Conservation (phyloP, 1,140 invertebrate genomes). For the Ladona fulva region DNA sequence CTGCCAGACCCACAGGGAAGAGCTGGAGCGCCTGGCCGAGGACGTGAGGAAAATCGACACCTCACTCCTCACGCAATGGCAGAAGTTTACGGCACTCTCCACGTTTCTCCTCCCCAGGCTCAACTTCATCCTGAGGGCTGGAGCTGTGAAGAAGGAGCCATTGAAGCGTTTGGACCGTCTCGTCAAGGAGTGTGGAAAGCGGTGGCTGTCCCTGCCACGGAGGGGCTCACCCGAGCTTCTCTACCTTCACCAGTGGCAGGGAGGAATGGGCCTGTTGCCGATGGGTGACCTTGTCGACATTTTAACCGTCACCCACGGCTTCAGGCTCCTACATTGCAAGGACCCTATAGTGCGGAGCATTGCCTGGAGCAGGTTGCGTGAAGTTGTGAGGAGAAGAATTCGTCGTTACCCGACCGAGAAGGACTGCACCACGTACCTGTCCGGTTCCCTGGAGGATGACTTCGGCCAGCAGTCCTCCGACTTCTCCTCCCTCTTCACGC, state of each 20-base stretch:
- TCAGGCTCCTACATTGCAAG: too few species aligned
- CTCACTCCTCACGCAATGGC: too few species aligned
- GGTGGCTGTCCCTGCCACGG: conserved; percentile 29
- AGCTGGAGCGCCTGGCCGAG: conserved; percentile 22
- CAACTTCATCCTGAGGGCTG: conserved; percentile 29
- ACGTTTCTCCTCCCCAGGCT: too few species aligned
- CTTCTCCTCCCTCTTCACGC: too few species aligned
- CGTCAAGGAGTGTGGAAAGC: conserved; percentile 26
- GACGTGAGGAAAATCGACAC: too few species aligned
- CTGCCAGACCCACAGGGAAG: conserved; percentile 23
- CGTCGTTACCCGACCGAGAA: conserved; percentile 13
- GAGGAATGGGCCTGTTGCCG: too few species aligned
- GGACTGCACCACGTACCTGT: conserved; percentile 24
- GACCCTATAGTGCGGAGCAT: too few species aligned
- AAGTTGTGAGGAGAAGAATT: conserved; percentile 15
- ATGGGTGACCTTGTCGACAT: too few species aligned
- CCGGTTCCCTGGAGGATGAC: conserved; percentile 22
- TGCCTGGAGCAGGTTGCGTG: conserved; percentile 17
- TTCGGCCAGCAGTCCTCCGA: conserved; percentile 18
- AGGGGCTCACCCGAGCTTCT: conserved; percentile 28
- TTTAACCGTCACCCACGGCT: too few species aligned
- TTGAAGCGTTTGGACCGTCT: conserved; percentile 23
- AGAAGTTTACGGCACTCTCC: too few species aligned
- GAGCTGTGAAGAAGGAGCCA: conserved; percentile 22
- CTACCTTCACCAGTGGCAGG: conserved; percentile 22